These are phyloP conservation scores for Lithobates sylvaticus DNA, from an alignment of 2,797 vertebrate genomes.

Conservation along the genomic window DNA sequence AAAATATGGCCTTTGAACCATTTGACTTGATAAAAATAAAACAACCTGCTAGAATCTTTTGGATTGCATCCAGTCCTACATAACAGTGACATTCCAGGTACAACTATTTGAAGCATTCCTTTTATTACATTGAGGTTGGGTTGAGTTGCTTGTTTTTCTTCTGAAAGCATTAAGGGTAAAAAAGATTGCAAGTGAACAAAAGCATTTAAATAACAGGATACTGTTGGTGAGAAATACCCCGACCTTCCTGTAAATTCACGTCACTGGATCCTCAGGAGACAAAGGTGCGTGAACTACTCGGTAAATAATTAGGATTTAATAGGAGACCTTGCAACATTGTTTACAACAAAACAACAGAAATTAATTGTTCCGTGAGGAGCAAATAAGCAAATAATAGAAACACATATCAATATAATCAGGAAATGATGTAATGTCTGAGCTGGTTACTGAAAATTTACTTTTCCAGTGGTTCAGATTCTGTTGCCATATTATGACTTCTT, in stretches of 20 bases:
- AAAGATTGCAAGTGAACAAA: slow-evolving; percentile 95
- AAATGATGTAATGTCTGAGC: slow-evolving; percentile 85
- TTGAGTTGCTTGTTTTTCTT: slow-evolving; percentile 83
- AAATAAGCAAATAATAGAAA: slow-evolving; percentile 86
- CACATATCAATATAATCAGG: slow-evolving; percentile 83
- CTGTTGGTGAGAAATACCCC: slow-evolving; percentile 98
- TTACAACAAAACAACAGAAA: slow-evolving; percentile 86
- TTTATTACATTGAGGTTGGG: slow-evolving; percentile 69
- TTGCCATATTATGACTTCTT: slow-evolving; percentile 14
- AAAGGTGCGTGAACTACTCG: slow-evolving; percentile 90
- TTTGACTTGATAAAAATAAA: slow-evolving; percentile 63
- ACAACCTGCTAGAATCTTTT: slow-evolving; percentile 66
- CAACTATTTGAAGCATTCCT: slow-evolving; percentile 68
- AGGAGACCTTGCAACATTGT: slow-evolving; percentile 87
- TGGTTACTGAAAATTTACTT: slow-evolving; percentile 75
- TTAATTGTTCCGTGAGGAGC: slow-evolving; percentile 87
- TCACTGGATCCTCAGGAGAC: slow-evolving; percentile 92
- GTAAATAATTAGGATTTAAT: slow-evolving; percentile 97
- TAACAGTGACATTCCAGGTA: slow-evolving; percentile 48
- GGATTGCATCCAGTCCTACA: slow-evolving; percentile 57
- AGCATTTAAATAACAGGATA: slow-evolving; percentile 98
- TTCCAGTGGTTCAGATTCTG: not conserved
- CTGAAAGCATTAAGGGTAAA: slow-evolving; percentile 87
- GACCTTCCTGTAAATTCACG: slow-evolving; percentile 96
- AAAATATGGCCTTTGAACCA: slow-evolving; percentile 18